Conservation (phyloP, 2,888 invertebrate genomes). For the Cephalotes varians region DNA sequence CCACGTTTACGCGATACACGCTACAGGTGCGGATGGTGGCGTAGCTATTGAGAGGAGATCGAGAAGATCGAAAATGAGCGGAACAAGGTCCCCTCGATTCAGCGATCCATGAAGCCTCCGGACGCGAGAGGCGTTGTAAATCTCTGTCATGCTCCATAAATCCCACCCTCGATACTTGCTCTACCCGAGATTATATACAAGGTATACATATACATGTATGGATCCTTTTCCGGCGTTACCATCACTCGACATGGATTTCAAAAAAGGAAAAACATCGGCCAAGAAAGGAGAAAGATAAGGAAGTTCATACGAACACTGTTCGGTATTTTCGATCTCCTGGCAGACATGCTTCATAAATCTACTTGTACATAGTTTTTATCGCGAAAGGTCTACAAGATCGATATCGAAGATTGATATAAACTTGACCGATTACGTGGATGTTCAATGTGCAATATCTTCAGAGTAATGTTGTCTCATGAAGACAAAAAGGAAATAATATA, state of each 20-base stretch:
- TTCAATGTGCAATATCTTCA: not conserved
- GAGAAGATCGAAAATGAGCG: conserved; percentile 69
- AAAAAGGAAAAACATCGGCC: conserved; percentile 38
- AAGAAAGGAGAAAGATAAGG: conserved; percentile 58
- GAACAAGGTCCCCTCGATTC: conserved; percentile 72
- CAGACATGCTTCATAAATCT: conserved; percentile 70
- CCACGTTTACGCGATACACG: conserved; percentile 65
- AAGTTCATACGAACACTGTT: conserved; percentile 62
- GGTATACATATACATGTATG: conserved; percentile 57
- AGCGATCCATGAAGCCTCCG: conserved; percentile 78
- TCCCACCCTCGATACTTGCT: conserved; percentile 74
- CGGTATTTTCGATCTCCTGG: conserved; percentile 66
- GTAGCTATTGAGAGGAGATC: conserved; percentile 62
- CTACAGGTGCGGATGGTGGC: conserved; percentile 67
- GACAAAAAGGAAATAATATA: not conserved
- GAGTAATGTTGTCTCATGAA: not conserved
- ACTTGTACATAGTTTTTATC: conserved; percentile 40
- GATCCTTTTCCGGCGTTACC: conserved; percentile 67
- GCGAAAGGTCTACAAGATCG: conserved; percentile 23
- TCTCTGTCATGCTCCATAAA: conserved; percentile 79
- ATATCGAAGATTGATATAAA: conserved; percentile 20
- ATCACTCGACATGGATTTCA: conserved; percentile 54
- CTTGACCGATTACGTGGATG: conserved; percentile 19
- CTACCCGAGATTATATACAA: conserved; percentile 59
- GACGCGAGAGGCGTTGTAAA: conserved; percentile 76